Evolutionary conservation across 2,797 vertebrate species (phyloP).

Genomic region (Argya squamiceps): DNA sequence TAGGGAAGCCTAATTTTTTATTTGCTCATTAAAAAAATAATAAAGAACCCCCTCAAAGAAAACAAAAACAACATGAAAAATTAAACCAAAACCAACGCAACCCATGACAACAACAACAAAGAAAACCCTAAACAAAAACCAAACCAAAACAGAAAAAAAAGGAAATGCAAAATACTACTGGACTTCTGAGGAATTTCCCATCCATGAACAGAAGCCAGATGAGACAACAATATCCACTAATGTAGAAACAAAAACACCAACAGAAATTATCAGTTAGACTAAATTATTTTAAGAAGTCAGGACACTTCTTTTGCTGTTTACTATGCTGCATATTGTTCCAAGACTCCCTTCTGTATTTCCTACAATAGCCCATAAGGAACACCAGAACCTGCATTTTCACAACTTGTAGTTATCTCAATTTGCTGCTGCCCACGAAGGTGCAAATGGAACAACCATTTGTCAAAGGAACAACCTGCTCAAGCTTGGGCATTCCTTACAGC

Average conservation of each 20-base stretch:
- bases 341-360: background rate
- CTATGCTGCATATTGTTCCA: background rate
- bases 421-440: background rate
- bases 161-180: background rate
- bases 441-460: background rate
- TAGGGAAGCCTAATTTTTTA: background rate
- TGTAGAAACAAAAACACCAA: background rate
- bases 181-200: background rate
- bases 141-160: background rate
- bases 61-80: background rate
- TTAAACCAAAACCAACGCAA: background rate
- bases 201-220: background rate
- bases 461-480: background rate
- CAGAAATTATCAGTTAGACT: background rate
- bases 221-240: background rate
- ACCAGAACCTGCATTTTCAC: background rate
- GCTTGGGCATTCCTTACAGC: fast-evolving
- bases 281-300: background rate
- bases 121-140: background rate
- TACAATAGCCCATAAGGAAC: background rate
- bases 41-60: background rate
- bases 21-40: background rate
- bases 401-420: background rate
- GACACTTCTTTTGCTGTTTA: background rate
- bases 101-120: background rate